phyloP scores from a whole-genome alignment of 1,140 invertebrate genomes.

The Ips nitidus region DNA sequence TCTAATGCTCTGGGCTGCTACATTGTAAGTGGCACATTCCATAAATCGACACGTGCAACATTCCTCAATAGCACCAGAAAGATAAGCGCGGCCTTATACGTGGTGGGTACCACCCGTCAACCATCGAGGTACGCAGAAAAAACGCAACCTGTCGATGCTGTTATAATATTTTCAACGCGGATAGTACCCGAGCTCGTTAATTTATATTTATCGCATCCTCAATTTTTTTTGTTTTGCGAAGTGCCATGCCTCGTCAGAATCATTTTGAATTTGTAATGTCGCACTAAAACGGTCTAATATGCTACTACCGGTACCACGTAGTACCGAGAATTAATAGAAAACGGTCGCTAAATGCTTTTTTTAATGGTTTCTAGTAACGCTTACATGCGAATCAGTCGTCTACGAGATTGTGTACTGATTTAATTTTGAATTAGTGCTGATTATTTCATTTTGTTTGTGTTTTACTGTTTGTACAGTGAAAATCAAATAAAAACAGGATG shows the following conservation, averaged over 20 bases:
- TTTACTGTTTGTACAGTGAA: no score
- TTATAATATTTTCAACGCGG: constrained; percentile 12
- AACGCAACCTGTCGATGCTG: neutral
- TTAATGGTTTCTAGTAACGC: neutral
- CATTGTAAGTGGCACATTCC: no score
- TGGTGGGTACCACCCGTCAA: constrained; percentile 3
- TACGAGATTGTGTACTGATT: neutral
- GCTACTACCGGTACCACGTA: neutral
- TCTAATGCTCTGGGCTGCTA: no score
- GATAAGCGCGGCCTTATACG: neutral
- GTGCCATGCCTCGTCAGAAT: neutral
- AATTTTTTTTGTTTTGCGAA: neutral
- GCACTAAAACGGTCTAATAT: neutral
- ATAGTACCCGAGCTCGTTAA: constrained; percentile 7
- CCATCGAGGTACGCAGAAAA: neutral
- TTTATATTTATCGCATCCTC: constrained; percentile 10
- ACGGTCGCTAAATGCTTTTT: neutral
- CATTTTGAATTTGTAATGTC: constrained; percentile 8
- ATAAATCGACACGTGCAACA: neutral
- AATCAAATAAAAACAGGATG: no score
- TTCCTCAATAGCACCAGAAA: neutral
- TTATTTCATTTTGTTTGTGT: neutral
- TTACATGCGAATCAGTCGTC: neutral
- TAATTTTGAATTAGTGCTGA: neutral
- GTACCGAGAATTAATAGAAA: constrained; percentile 1